Base-by-base conservation (phyloP, 35 echinoderm and acorn worm species). In the Stichopus chloronotus region DNA sequence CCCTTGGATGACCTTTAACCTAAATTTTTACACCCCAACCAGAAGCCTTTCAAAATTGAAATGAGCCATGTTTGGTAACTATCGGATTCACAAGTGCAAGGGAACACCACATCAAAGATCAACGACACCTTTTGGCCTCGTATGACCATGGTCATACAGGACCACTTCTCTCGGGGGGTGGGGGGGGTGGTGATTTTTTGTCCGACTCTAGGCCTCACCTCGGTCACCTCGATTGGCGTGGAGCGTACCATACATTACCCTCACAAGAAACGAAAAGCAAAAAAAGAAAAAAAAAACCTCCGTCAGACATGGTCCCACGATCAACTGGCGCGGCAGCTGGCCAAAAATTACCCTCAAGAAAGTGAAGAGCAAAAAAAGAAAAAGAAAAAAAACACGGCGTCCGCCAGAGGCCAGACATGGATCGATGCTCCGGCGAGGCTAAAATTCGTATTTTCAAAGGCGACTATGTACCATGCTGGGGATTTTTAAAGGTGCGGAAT, bases 201-300 rank as follows among this genome's bases (percentile, higher is more conserved):
- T 17, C 63, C 63, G 63, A 68, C 17, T 68, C 63, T 17, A 68
- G 63, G 63, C 63, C 63, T 68, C 63, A 68, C 63, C 63, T 68
- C 63, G 63, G 63, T 68, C 63, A 68, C 63, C 63, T 68, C 63
- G 63, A 68, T 68, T 68, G 63, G 63, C 63, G 63, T 17, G 63
- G 65, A 71, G 65, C 63, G 63, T 68, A 68, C 63, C 63, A 68
- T 68, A 68, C 63, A 68, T 68, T 68, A 68, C 63, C 63, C 63
- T 68, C 63, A 68, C 63, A 68, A 68, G 63, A 68, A 68, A 68
- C 63, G 63, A 8, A 68, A 68, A 68, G 8, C 63, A n/a, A n/a
- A n/a, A n/a, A n/a, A n/a, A n/a, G n/a, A n/a, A 43, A 43, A 43
- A 43, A 43, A 43, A 3, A 43, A 43, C 1, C 30, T 43, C 30